phyloP scores from a whole-genome alignment of 2,797 vertebrate species.

The Sebastes kiyomatsui region DNA sequence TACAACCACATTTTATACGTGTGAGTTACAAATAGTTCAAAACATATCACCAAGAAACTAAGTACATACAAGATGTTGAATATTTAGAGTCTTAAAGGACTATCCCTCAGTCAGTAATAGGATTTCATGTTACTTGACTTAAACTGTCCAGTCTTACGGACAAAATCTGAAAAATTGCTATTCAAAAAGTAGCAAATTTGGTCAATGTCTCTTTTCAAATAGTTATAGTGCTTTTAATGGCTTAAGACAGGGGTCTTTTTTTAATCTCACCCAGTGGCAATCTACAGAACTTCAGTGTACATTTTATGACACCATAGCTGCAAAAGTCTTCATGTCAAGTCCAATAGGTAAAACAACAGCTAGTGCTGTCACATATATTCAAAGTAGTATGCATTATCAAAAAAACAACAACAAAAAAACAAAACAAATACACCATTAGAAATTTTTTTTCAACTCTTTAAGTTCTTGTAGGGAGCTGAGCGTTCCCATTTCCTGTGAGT shows the following conservation, averaged over 20 bases:
- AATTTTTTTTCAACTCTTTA: slow-evolving; percentile 84
- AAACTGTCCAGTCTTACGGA: slow-evolving; percentile 90
- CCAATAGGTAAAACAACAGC: slow-evolving; percentile 95
- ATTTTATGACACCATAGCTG: slow-evolving; percentile 95
- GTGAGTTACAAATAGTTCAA: slow-evolving; percentile 86
- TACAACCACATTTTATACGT: slow-evolving; percentile 88
- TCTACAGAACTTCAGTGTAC: slow-evolving; percentile 95
- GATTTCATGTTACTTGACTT: slow-evolving; percentile 82
- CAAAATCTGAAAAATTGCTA: slow-evolving; percentile 86
- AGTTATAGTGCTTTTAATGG: slow-evolving; percentile 96
- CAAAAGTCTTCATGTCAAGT: slow-evolving; percentile 92
- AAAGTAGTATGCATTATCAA: slow-evolving; percentile 98
- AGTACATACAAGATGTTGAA: slow-evolving; percentile 88
- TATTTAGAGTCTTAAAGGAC: slow-evolving; percentile 99
- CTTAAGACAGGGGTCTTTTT: slow-evolving; percentile 95
- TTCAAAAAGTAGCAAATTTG: slow-evolving; percentile 91
- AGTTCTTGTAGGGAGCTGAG: slow-evolving; percentile 74
- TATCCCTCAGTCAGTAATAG: slow-evolving; percentile 87
- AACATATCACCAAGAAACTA: slow-evolving; percentile 90
- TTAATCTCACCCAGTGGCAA: slow-evolving; percentile 99
- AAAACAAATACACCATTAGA: slow-evolving; percentile 90
- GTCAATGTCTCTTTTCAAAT: slow-evolving; percentile 90
- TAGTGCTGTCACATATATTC: slow-evolving; percentile 94
- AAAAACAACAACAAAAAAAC: slow-evolving; percentile 79
- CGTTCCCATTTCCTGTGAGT: slow-evolving; percentile 53